Conservation (phyloP, 53 echinoderm and acorn worm genomes). For the Paelopatides confundens region DNA sequence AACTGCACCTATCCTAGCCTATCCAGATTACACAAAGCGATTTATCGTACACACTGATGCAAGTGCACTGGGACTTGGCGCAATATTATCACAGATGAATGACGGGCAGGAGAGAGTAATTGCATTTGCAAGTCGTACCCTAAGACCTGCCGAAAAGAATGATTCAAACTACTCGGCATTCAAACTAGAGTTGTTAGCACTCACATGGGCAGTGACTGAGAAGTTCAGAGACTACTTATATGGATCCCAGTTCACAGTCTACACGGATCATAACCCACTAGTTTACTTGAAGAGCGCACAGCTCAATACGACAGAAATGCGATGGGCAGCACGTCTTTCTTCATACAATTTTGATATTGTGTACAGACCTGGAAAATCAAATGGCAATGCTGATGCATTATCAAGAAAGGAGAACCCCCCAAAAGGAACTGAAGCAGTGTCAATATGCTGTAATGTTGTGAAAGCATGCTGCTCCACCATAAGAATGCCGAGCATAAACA, state of each 20-base stretch:
- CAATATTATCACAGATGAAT: slow-evolving; percentile 56
- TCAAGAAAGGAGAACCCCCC: not conserved
- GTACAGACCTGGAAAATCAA: slow-evolving; percentile 32
- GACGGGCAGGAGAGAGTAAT: slow-evolving; percentile 52
- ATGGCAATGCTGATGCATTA: slow-evolving; percentile 38
- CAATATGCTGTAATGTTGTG: not conserved
- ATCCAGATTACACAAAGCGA: slow-evolving; percentile 56
- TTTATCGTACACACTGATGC: slow-evolving; percentile 69
- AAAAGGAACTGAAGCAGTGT: not conserved
- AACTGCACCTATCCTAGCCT: slow-evolving; percentile 63
- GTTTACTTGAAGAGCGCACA: slow-evolving; percentile 25
- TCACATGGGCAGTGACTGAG: slow-evolving; percentile 68
- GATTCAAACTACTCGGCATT: slow-evolving; percentile 61
- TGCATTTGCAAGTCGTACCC: slow-evolving; percentile 62
- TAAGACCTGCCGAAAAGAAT: slow-evolving; percentile 44
- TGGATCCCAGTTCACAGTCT: slow-evolving; percentile 19
- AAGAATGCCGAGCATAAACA: not conserved
- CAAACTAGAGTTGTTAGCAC: slow-evolving; percentile 57
- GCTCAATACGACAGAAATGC: slow-evolving; percentile 3
- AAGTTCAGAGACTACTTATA: slow-evolving; percentile 48
- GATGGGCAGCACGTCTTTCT: not conserved
- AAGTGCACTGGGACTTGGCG: slow-evolving; percentile 61
- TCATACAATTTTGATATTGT: slow-evolving; percentile 32
- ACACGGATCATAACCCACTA: slow-evolving; percentile 7
- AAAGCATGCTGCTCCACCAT: slow-evolving; percentile 1